These are phyloP conservation scores for Euzophera pinguis DNA, from an alignment of 2,888 invertebrate species.

Conservation along the genomic window DNA sequence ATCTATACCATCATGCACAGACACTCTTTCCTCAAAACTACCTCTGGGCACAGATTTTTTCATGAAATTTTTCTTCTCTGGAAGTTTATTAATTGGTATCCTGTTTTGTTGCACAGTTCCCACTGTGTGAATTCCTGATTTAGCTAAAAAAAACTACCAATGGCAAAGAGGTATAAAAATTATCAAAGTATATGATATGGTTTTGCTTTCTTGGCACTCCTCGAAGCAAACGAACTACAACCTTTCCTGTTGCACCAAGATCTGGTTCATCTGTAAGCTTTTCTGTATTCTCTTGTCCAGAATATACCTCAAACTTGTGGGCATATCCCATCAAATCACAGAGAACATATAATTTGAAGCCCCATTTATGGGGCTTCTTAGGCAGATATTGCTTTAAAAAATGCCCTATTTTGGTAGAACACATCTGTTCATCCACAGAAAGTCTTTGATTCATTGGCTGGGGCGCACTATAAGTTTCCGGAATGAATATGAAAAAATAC, in stretches of 20 bases:
- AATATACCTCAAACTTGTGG: constrained; percentile 36
- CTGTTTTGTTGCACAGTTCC: constrained; percentile 40
- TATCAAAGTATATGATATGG: constrained; percentile 25
- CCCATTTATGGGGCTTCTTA: constrained; percentile 36
- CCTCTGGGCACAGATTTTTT: constrained; percentile 40
- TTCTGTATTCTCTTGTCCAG: constrained; percentile 39
- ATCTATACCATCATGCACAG: constrained; percentile 36
- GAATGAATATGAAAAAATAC: too few relatives aligned
- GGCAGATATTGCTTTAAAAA: constrained; percentile 35
- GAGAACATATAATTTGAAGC: constrained; percentile 31
- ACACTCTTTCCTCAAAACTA: constrained; percentile 38
- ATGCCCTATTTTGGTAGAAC: constrained; percentile 33
- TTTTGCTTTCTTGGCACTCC: constrained; percentile 31
- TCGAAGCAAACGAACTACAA: constrained; percentile 30
- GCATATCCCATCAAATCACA: constrained; percentile 18
- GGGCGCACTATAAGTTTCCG: too few relatives aligned
- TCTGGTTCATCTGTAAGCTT: constrained; percentile 29
- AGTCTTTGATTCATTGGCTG: too few relatives aligned
- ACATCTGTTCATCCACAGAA: too few relatives aligned
- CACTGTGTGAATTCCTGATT: constrained; percentile 33
- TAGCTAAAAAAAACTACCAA: constrained; percentile 31
- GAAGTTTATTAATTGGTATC: constrained; percentile 35
- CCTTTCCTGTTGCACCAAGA: constrained; percentile 28
- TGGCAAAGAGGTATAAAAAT: constrained; percentile 33
- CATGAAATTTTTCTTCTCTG: constrained; percentile 37